phyloP scores from a whole-genome alignment of 1,140 invertebrate genomes.

The Chlorops oryzae region DNA sequence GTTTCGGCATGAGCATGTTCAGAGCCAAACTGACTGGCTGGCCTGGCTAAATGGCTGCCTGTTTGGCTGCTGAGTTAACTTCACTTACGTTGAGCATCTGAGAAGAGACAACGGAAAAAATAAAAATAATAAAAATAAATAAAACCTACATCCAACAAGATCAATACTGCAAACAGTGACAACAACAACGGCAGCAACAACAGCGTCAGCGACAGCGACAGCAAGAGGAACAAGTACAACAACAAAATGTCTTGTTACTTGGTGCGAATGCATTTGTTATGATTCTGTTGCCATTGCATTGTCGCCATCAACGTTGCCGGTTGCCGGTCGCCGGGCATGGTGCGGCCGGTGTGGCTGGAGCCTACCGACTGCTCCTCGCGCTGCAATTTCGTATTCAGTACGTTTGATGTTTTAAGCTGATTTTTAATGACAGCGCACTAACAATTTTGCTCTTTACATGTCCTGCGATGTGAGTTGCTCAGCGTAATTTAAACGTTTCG shows the following conservation, averaged over 20 bases:
- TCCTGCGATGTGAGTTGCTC: no score
- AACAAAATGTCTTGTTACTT: slow-evolving; percentile 26
- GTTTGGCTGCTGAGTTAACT: slow-evolving; percentile 3
- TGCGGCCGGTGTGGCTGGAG: neutral
- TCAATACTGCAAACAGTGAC: neutral
- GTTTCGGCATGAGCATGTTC: no score
- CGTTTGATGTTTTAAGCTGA: no score
- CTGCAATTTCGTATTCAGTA: no score
- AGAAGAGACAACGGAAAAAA: neutral
- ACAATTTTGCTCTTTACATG: no score
- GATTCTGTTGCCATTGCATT: slow-evolving; percentile 20
- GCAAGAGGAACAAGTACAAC: slow-evolving; percentile 13
- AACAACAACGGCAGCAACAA: slow-evolving; percentile 4
- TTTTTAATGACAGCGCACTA: slow-evolving; percentile 20
- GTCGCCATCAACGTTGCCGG: slow-evolving; percentile 2
- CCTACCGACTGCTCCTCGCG: neutral
- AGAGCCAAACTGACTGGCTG: neutral
- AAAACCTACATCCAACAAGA: slow-evolving; percentile 3
- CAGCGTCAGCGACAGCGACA: slow-evolving; percentile 5
- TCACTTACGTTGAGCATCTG: neutral
- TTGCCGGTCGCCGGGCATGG: neutral
- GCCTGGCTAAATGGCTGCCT: slow-evolving; percentile 19
- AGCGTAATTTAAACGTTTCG: no score
- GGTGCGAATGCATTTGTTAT: slow-evolving; percentile 39
- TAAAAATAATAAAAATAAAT: slow-evolving; percentile 2